Percentiles rank a stretch among this genome's conserved stretches.
phyloP scores from a whole-genome alignment of 2,888 invertebrate genomes.

The Erebia aethiops region DNA sequence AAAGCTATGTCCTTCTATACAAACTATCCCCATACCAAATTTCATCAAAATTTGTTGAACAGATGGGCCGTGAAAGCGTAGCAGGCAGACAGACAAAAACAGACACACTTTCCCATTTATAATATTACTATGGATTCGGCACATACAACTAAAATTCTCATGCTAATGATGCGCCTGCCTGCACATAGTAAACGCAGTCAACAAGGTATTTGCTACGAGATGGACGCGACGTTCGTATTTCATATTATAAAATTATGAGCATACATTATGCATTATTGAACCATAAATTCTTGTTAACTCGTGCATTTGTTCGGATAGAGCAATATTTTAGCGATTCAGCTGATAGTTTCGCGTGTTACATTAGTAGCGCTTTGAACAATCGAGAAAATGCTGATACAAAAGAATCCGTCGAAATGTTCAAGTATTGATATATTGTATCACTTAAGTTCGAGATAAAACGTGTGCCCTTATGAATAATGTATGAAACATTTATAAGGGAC shows the following conservation, averaged over 20 bases:
- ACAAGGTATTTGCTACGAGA: slow-evolving; percentile 2
- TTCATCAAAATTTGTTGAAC: no score
- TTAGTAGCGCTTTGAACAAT: background rate
- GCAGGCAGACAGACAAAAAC: no score
- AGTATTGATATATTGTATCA: slow-evolving; percentile 21
- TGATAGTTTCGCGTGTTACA: slow-evolving; percentile 12
- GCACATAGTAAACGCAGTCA: slow-evolving; percentile 6
- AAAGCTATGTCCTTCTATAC: no score
- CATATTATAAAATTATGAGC: background rate
- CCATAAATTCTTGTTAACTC: slow-evolving; percentile 17
- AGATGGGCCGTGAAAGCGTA: background rate
- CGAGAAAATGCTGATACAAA: slow-evolving; percentile 5
- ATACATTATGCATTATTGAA: slow-evolving; percentile 7
- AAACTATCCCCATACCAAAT: no score
- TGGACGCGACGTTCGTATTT: background rate
- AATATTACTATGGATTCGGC: background rate
- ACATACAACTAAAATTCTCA: background rate
- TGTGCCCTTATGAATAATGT: slow-evolving; percentile 4
- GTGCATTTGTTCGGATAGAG: slow-evolving; percentile 13
- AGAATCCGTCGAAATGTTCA: slow-evolving; percentile 16
- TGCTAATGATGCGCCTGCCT: background rate
- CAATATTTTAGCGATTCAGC: slow-evolving; percentile 15
- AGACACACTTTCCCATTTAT: no score
- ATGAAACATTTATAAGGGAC: slow-evolving; percentile 6
- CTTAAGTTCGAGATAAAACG: slow-evolving; percentile 22